Evolutionary conservation across 2,797 vertebrate genomes (phyloP), one percentile per base, ranked within the genome.

Genomic region (Streptopelia turtur): DNA sequence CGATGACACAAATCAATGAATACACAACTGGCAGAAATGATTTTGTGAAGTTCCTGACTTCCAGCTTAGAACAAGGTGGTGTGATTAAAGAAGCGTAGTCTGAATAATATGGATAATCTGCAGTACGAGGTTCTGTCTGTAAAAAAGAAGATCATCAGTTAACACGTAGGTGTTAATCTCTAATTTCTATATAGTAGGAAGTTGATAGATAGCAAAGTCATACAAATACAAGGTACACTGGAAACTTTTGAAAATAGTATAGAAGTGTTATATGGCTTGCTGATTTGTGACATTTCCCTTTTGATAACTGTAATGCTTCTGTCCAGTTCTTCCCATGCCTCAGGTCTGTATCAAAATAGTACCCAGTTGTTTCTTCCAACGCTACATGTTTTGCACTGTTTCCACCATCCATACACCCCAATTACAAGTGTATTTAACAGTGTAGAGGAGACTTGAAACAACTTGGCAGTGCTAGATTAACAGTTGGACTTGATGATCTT

Each of bases 1-100:
- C 99, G 0, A 98, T 91, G 39, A 98, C 30, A 60, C 98, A 99
- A 75, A 99, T 98, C 71, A 99, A 13, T 0, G 98, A 98, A 95
- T 99, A 98, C 0, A 30, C 66, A 2, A 92, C 4, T 0, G 98
- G 98, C 35, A 97, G 93, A 31, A 98, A 98, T 1, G 60, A 57
- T 83, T 87, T 95, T 15, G 97, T 96, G 91, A 98, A 98, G 4
- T 45, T 68, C 37, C 97, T 95, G 60, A 98, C 97, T 57, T 97
- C 96, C 45, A 71, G 0, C 72, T 97, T 77, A 56, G 75, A 92
- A 21, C 98, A 98, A 4, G 88, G 80, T 28, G 13, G 1, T 6
- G 0, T 41, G 61, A 97, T 66, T 13, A 24, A 78, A 65, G 31
- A 85, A 49, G 11, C 9, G 11, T 95, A 95, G 70, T 93, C 93